Conservation (phyloP, 2,888 invertebrate species). For the Gibbula magus region DNA sequence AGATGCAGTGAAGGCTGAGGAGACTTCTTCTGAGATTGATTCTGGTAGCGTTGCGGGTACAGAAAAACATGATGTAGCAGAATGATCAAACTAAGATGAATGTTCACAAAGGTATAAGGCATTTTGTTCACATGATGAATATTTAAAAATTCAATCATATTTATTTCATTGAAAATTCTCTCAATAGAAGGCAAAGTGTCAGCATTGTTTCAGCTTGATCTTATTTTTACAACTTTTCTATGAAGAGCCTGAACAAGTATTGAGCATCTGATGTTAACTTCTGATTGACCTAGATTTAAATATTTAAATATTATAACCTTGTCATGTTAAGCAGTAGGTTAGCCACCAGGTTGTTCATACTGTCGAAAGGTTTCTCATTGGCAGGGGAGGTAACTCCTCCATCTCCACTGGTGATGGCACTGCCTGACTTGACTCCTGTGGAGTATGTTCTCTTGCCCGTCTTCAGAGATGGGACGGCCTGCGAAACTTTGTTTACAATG, state of each 20-base stretch:
- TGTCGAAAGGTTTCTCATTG: slow-evolving; percentile 74
- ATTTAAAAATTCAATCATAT: too few relatives aligned
- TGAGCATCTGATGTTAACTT: neutral
- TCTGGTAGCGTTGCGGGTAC: too few relatives aligned
- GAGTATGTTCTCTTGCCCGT: slow-evolving; percentile 67
- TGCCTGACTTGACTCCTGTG: slow-evolving; percentile 63
- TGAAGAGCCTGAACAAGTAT: too few relatives aligned
- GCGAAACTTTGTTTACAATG: slow-evolving; percentile 71
- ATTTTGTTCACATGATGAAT: too few relatives aligned
- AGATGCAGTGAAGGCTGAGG: too few relatives aligned
- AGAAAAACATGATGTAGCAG: too few relatives aligned
- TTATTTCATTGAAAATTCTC: too few relatives aligned
- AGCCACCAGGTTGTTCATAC: slow-evolving; percentile 76
- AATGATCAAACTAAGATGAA: too few relatives aligned
- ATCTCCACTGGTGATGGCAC: slow-evolving; percentile 65
- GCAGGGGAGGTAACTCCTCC: slow-evolving; percentile 62
- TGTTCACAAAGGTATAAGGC: too few relatives aligned
- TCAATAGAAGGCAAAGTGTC: neutral
- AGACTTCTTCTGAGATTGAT: too few relatives aligned
- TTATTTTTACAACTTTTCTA: too few relatives aligned
- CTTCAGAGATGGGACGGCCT: slow-evolving; percentile 66
- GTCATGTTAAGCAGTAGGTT: slow-evolving; percentile 76
- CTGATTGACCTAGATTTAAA: neutral
- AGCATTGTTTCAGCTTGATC: neutral
- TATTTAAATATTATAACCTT: slow-evolving; percentile 67